A percentile compares a stretch with the other conserved stretches of the same genome.
Conservation (phyloP, 1,140 invertebrate species). For the Eueides isabella region DNA sequence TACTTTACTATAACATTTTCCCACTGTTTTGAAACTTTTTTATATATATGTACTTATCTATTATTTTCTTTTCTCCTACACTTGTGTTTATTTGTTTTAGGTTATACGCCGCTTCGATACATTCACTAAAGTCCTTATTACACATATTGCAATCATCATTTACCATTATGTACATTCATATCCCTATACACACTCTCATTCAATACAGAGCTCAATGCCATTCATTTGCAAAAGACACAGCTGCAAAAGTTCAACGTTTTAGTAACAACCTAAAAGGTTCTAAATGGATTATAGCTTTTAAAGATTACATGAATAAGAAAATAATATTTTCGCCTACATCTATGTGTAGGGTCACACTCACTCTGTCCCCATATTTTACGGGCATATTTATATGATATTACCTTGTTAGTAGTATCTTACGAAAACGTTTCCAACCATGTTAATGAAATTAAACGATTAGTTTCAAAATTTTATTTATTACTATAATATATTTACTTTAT, state of each 20-base stretch:
- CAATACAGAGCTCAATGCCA: slow-evolving; percentile 51
- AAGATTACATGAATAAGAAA: slow-evolving; percentile 74
- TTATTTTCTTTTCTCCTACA: slow-evolving; percentile 8
- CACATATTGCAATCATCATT: slow-evolving; percentile 57
- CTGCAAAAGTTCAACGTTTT: slow-evolving; percentile 48
- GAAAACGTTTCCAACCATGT: background rate
- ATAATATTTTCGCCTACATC: slow-evolving; percentile 74
- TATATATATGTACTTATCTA: background rate
- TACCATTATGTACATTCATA: slow-evolving; percentile 55
- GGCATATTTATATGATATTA: slow-evolving; percentile 62
- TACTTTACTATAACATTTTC: background rate
- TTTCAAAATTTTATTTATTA: slow-evolving; percentile 17
- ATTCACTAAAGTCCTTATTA: slow-evolving; percentile 62
- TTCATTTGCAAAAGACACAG: slow-evolving; percentile 46
- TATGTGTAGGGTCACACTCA: slow-evolving; percentile 70
- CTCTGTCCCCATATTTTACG: slow-evolving; percentile 69
- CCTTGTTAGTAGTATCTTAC: background rate
- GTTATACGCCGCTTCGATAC: slow-evolving; percentile 72
- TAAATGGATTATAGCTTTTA: slow-evolving; percentile 66
- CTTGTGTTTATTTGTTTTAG: slow-evolving; percentile 72
- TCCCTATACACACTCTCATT: slow-evolving; percentile 54
- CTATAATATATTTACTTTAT: slow-evolving; percentile 2
- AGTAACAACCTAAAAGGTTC: slow-evolving; percentile 47
- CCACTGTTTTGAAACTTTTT: background rate
- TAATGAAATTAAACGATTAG: background rate